Evolutionary conservation across 2,797 vertebrate genomes (phyloP).

Genomic region (Enteromius anoplus): DNA sequence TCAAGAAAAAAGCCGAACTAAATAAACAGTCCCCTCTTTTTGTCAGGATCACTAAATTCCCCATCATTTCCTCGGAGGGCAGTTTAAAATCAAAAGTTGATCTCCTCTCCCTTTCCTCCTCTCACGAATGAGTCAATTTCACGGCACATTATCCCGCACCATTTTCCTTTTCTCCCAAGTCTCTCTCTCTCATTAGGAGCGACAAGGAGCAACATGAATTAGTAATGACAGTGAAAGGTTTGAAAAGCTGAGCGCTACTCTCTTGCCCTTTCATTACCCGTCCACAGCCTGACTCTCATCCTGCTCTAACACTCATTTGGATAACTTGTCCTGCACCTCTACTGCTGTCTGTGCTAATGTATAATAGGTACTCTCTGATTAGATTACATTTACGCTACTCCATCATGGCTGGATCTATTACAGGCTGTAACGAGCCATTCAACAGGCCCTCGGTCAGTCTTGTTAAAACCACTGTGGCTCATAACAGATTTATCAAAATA

Average conservation of each 20-base stretch:
- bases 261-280: slow-evolving; percentile 76
- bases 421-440: slow-evolving; percentile 63
- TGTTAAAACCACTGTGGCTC: slow-evolving; percentile 6
- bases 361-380: slow-evolving; percentile 84
- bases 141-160: slow-evolving; percentile 85
- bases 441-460: not conserved
- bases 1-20: slow-evolving; percentile 46
- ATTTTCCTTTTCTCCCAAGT: slow-evolving; percentile 77
- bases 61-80: slow-evolving; percentile 56
- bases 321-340: slow-evolving; percentile 79
- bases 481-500: slow-evolving; percentile 31
- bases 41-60: slow-evolving; percentile 56
- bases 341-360: slow-evolving; percentile 75
- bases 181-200: slow-evolving; percentile 59
- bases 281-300: slow-evolving; percentile 77
- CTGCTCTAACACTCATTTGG: slow-evolving; percentile 83
- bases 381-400: slow-evolving; percentile 80
- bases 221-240: slow-evolving; percentile 88
- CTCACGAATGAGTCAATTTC: slow-evolving; percentile 85
- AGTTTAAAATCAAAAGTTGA: slow-evolving; percentile 54
- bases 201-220: slow-evolving; percentile 83
- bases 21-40: slow-evolving; percentile 53
- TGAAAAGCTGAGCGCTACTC: slow-evolving; percentile 80
- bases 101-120: slow-evolving; percentile 39
- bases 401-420: slow-evolving; percentile 76